Evolutionary conservation across 1,140 invertebrate species (phyloP).

Genomic region (Cepaea nemoralis): DNA sequence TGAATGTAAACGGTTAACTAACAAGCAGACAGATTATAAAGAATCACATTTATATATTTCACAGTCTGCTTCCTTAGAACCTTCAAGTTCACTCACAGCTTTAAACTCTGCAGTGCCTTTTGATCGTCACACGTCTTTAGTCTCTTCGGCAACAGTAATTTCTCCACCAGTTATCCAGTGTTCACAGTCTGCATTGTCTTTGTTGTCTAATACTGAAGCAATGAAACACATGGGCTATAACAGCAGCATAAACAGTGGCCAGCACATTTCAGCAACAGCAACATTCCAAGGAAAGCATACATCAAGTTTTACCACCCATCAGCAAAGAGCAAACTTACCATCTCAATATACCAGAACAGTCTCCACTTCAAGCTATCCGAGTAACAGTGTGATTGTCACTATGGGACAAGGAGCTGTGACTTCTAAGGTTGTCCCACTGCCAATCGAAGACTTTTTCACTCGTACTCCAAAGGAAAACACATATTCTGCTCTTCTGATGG

Average conservation of each 20-base stretch:
- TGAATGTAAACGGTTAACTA: too few species aligned
- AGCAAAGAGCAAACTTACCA: neutral
- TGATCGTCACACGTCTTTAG: too few species aligned
- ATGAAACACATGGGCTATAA: too few species aligned
- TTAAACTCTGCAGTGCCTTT: too few species aligned
- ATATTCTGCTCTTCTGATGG: slow-evolving; percentile 17
- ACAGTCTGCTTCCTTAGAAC: too few species aligned
- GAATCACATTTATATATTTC: too few species aligned
- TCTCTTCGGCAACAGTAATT: too few species aligned
- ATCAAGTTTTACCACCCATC: neutral
- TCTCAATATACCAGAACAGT: neutral
- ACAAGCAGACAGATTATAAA: too few species aligned
- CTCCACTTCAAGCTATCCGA: neutral
- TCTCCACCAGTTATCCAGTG: too few species aligned
- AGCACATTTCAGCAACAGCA: neutral
- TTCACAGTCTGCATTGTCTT: too few species aligned
- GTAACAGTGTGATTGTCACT: neutral
- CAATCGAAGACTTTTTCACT: slow-evolving; percentile 13
- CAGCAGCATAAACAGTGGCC: neutral
- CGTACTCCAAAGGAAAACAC: neutral
- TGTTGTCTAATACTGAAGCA: too few species aligned
- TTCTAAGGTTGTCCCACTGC: neutral
- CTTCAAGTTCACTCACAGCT: too few species aligned
- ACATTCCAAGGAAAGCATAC: neutral
- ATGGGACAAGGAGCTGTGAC: neutral